phyloP scores from a whole-genome alignment of 2,113 vertebrate genomes.

The Silurus meridionalis region DNA sequence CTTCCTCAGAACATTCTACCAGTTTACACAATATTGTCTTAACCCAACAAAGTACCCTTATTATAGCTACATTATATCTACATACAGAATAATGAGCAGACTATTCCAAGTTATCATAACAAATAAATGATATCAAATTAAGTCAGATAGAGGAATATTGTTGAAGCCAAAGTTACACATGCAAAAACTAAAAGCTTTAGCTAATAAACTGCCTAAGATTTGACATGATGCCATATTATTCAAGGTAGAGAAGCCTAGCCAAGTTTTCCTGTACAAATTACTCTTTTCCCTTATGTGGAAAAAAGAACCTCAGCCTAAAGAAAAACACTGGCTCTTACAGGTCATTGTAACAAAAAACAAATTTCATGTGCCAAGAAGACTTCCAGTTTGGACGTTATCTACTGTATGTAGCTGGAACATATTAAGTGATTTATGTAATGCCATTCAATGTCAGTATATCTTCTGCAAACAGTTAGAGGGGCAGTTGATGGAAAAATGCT shows the following conservation, averaged over 20 bases:
- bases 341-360: constrained; percentile 1
- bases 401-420: background rate
- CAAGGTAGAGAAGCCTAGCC: constrained; percentile 24
- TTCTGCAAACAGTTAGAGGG: constrained; percentile 14
- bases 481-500: constrained; percentile 8
- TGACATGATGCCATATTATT: constrained; percentile 38
- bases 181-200: constrained; percentile 15
- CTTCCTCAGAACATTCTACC: background rate
- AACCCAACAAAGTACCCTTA: background rate
- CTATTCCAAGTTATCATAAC: constrained; percentile 4
- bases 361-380: background rate
- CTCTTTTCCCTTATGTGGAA: constrained; percentile 43
- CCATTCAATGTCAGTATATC: background rate
- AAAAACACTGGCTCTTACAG: constrained; percentile 18
- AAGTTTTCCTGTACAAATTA: constrained; percentile 33
- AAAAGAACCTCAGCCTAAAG: constrained; percentile 32
- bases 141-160: background rate
- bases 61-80: background rate
- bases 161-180: background rate
- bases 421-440: constrained; percentile 25
- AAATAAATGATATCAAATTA: constrained; percentile 9
- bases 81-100: constrained; percentile 10
- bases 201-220: constrained; percentile 11
- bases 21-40: background rate
- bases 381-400: constrained; percentile 13